Conservation (phyloP, 2,113 vertebrate genomes). For the Catharus minimus region DNA sequence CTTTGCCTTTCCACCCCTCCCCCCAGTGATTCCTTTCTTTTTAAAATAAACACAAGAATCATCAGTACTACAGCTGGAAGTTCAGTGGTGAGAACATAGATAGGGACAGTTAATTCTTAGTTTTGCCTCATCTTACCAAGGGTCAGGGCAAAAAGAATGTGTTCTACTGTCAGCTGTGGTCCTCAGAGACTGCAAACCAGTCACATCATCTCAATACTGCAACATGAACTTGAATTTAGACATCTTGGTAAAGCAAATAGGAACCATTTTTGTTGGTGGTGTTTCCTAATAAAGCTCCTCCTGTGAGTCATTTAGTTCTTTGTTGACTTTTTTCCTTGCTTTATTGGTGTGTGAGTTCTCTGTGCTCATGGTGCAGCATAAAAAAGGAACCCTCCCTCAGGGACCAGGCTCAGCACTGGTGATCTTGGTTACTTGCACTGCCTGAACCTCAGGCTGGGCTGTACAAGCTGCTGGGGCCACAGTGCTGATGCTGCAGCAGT, state of each 20-base stretch:
- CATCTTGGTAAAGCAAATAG: neutral
- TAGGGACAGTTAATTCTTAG: neutral
- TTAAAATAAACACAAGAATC: neutral
- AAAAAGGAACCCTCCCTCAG: neutral
- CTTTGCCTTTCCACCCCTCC: neutral
- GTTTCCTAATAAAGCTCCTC: neutral
- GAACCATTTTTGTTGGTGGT: neutral
- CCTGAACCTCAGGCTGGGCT: neutral
- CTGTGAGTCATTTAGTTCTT: neutral
- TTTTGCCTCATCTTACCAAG: neutral
- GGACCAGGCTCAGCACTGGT: neutral
- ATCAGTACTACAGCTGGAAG: neutral
- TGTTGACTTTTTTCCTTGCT: neutral
- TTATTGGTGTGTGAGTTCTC: rapidly evolving
- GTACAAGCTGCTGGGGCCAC: neutral
- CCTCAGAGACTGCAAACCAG: neutral
- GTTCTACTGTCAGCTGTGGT: neutral
- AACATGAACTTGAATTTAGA: neutral
- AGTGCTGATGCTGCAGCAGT: neutral
- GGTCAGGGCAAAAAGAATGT: neutral
- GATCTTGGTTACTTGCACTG: rapidly evolving
- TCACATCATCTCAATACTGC: neutral
- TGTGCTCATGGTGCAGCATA: rapidly evolving
- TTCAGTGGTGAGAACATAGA: neutral
- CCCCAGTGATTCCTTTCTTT: neutral